Base-by-base conservation (phyloP, 2,888 invertebrate species). In the Orthosia gothica region DNA sequence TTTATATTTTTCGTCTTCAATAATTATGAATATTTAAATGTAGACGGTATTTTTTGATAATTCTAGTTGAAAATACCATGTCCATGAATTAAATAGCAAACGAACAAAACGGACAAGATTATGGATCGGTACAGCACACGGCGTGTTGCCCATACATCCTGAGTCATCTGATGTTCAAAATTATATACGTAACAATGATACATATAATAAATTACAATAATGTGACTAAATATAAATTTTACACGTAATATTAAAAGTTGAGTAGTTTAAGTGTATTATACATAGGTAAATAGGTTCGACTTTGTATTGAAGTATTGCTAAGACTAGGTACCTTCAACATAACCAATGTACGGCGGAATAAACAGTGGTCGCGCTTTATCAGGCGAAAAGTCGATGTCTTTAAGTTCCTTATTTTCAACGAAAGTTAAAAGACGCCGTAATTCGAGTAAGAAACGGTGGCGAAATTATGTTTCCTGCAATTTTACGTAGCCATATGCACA, bases 111-210 rank as follows among this genome's bases (percentile, higher is more conserved):
- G 85, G 91, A 91, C 89, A 89, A 86, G 87, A 84, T 89, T 87
- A 89, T 91, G 90, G 91, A 91, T 87, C 86, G 88, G 88, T 88
- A 89, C 83, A 87, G 85, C 90, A 89, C 81, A 85, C 70, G 85
- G 89, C 86, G 88, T 86, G 88, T 91, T 91, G 94, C 94, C 94
- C 94, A 91, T 89, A 88, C 88, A 89, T 90, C 91, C 92, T 90
- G 90, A 94, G 92, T 95, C 94, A 95, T 95, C 94, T 92, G 93
- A 95, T 95, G 96, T 96, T 96, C 96, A 96, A 96, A 96, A 96
- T 95, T 96, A 96, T 96, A 96, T 96, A 96, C 96, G 96, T 96
- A 96, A 96, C 95, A 91, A 94, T 95, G 94, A 95, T 94, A 96
- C 96, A 96, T 96, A 96, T 96, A 96, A 95, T 94, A 91, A 94